Percentiles rank a stretch among this genome's conserved stretches.
Evolutionary conservation across 2,797 vertebrate species (phyloP).

Genomic region (Mormyrus proboscirostris): DNA sequence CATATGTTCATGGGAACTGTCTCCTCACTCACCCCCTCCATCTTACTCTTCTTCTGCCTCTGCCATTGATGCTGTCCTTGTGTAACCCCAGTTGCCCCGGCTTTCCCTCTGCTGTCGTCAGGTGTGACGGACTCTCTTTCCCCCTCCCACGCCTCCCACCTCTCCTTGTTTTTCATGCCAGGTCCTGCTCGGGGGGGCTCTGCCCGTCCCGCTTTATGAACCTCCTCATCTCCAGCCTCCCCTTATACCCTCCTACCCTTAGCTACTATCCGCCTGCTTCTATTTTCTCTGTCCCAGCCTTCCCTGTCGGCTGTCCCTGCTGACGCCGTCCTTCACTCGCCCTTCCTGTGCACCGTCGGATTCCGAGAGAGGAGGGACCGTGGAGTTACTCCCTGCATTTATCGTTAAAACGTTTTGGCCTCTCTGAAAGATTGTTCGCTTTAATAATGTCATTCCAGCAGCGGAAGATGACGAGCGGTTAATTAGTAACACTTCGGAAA

Average conservation of each 20-base stretch:
- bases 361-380: background rate
- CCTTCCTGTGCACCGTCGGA: background rate
- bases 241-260: background rate
- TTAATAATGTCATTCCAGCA: background rate
- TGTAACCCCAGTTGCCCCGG: background rate
- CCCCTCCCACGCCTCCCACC: background rate
- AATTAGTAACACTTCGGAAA: constrained; percentile 1
- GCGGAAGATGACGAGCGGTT: background rate
- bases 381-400: background rate
- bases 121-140: background rate
- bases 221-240: background rate
- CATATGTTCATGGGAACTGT: constrained; percentile 5
- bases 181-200: background rate
- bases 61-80: background rate
- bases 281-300: background rate
- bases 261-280: background rate
- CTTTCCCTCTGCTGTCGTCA: background rate
- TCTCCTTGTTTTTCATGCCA: background rate
- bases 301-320: background rate
- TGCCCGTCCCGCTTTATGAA: background rate
- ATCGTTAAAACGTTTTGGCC: background rate
- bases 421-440: background rate
- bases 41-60: background rate
- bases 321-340: background rate
- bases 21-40: background rate